Evolutionary conservation across 23 tunicate species (phyloP).

Genomic region (Ascidia mentula): DNA sequence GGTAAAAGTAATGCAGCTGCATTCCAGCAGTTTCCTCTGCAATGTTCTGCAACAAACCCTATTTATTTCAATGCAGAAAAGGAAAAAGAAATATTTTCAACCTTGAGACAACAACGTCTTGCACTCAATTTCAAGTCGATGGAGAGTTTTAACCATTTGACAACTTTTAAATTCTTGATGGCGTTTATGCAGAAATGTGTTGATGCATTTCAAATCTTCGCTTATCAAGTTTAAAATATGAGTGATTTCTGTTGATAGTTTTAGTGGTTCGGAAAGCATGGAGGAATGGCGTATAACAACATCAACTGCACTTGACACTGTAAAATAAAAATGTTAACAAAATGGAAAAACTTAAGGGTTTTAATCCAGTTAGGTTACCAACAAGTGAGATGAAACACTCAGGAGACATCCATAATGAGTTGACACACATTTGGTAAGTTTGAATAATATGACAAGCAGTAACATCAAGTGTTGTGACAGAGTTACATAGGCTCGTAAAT

Average conservation of each 20-base stretch:
- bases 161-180: background rate
- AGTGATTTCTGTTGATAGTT: background rate
- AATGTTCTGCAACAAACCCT: background rate
- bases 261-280: background rate
- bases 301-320: constrained; percentile 5
- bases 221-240: background rate
- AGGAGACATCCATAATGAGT: background rate
- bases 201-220: background rate
- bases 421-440: background rate
- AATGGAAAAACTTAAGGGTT: background rate
- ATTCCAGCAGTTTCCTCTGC: background rate
- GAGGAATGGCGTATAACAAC: background rate
- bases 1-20: background rate
- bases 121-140: background rate
- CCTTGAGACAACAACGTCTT: background rate
- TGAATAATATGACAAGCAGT: background rate
- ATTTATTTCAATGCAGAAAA: background rate
- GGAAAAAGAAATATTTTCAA: background rate
- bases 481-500: background rate
- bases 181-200: background rate
- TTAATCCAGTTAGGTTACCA: background rate
- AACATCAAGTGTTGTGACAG: background rate
- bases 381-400: background rate
- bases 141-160: background rate
- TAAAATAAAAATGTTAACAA: background rate